Conservation (phyloP, 1,140 invertebrate genomes). For the Eubasilissa regina region DNA sequence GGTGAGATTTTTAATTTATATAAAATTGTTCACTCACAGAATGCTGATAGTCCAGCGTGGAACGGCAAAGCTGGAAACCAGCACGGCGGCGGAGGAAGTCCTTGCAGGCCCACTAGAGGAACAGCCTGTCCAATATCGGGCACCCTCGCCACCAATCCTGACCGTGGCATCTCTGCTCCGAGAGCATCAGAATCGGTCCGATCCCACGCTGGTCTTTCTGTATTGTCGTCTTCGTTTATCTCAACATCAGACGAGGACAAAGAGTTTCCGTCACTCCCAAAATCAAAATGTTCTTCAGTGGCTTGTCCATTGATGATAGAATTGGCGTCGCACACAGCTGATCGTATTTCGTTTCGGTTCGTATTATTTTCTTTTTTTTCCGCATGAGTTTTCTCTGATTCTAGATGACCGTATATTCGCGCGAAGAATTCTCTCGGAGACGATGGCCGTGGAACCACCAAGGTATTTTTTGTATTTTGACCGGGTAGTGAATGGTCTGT, state of each 20-base stretch:
- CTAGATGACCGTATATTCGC: slow-evolving; percentile 77
- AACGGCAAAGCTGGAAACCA: slow-evolving; percentile 66
- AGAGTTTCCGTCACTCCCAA: slow-evolving; percentile 63
- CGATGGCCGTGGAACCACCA: slow-evolving; percentile 69
- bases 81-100: slow-evolving; percentile 49
- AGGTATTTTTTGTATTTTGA: slow-evolving; percentile 14
- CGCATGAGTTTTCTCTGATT: slow-evolving; percentile 60
- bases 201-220: not conserved
- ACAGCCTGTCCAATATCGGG: slow-evolving; percentile 58
- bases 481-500: not conserved
- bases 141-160: slow-evolving; percentile 49
- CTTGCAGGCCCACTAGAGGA: slow-evolving; percentile 64
- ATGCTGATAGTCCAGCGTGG: slow-evolving; percentile 76
- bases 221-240: slow-evolving; percentile 63
- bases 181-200: slow-evolving; percentile 64
- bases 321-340: slow-evolving; percentile 17
- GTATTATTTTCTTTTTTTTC: slow-evolving; percentile 36
- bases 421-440: slow-evolving; percentile 80
- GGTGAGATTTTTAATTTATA: no score
- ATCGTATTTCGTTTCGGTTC: not conserved
- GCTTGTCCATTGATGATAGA: slow-evolving; percentile 56
- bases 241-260: slow-evolving; percentile 69
- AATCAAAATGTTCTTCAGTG: slow-evolving; percentile 47
- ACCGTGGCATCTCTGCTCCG: slow-evolving; percentile 63
- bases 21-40: slow-evolving; percentile 72